Base-by-base conservation (phyloP, 2,888 invertebrate species). In the Patella pellucida region DNA sequence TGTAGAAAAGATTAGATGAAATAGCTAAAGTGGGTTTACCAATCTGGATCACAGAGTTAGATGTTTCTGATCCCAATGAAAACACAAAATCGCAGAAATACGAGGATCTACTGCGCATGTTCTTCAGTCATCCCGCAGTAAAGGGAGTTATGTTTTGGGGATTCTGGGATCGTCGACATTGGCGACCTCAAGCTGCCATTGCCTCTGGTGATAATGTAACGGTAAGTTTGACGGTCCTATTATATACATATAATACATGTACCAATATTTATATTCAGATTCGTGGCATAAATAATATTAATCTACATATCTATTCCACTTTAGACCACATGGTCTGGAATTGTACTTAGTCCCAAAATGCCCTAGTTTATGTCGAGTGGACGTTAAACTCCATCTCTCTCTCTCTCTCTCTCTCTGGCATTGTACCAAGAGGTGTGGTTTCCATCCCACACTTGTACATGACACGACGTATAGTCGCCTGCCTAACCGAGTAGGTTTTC, bases 21-120 rank as follows among this genome's bases (percentile, higher is more conserved):
- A 70, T 82, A 14, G 76, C 80, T 0, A 73, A 80, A 50, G 77
- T 77, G 14, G 81, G 79, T 3, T 68, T 81, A n/a, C 82, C 82
- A 0, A 72, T 82, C 23, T 75, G 78, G 56, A 78, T 81, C n/a
- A 80, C 82, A 19, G 81, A 81, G 52, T 72, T 81, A 72, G 78
- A 78, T 19, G 62, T 78, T 51, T 69, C 71, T 31, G 73, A 69
- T 23, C 11, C 15, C 1, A 75, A 78, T 27, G 74, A 73, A 16
- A 14, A 23, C 11, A 23, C 23, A 51, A 69, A 67, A 51, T 74
- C 78, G 12, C 69, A 71, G 16, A n/a, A 52, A 27, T 74, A 74
- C 23, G 78, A 78, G 56, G 76, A 77, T 15, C 51, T 68, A 12
- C 62, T 72, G 19, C 69, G 76, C 2, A 51, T 78, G 50, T 71